These are phyloP conservation scores for Chloebia gouldiae DNA, from an alignment of 2,113 vertebrate genomes.

Conservation along the genomic window DNA sequence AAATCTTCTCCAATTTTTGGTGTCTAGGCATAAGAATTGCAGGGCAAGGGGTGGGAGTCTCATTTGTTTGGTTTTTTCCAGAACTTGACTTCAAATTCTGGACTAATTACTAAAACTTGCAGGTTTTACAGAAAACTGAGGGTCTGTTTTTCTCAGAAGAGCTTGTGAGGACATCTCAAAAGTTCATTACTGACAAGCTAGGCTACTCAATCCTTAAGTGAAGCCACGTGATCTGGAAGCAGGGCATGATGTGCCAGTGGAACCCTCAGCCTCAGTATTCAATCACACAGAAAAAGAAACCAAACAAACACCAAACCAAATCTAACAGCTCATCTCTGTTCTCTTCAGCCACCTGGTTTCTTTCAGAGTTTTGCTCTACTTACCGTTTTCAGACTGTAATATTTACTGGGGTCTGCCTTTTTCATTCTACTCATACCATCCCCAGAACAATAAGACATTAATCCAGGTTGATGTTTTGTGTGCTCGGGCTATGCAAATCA, in stretches of 20 bases:
- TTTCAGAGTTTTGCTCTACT: neutral
- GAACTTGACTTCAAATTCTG: neutral
- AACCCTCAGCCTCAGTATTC: neutral
- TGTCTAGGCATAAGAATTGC: neutral
- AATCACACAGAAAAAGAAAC: neutral
- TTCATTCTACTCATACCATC: neutral
- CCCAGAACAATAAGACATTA: neutral
- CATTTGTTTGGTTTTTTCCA: neutral
- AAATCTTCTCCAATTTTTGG: neutral
- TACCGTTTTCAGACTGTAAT: neutral
- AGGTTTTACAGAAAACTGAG: neutral
- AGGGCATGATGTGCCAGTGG: neutral
- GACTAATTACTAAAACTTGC: neutral
- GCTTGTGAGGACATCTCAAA: neutral
- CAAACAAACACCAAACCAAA: neutral
- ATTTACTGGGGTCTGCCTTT: neutral
- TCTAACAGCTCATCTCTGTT: neutral
- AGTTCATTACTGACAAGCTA: neutral
- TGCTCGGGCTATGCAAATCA: constrained; percentile 6
- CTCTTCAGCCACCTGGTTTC: neutral
- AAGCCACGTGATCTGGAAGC: neutral
- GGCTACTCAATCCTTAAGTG: neutral
- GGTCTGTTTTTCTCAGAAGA: neutral
- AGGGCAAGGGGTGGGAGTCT: rapidly evolving
- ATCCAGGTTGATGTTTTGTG: neutral